Percentiles rank a stretch among this genome's conserved stretches.
phyloP scores from a whole-genome alignment of 1,140 invertebrate genomes.

The Caerostris darwini region DNA sequence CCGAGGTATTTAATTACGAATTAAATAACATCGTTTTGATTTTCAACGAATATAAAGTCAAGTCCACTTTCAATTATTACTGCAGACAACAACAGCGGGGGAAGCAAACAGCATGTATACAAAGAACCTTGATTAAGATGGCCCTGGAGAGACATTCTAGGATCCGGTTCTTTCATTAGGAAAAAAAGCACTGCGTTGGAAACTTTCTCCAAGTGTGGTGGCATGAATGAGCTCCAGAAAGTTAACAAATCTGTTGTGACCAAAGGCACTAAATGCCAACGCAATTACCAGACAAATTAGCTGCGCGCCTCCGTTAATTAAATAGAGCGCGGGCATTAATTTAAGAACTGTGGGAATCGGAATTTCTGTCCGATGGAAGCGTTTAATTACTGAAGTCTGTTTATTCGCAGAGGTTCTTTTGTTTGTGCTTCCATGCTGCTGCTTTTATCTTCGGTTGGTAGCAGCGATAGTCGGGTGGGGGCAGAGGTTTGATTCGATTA shows the following conservation, averaged over 20 bases:
- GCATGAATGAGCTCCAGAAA: constrained; percentile 9
- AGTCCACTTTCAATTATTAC: constrained; percentile 16
- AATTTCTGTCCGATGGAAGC: constrained; percentile 31
- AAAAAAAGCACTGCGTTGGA: not conserved
- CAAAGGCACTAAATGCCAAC: constrained; percentile 35
- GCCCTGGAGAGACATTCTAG: not conserved
- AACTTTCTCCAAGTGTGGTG: not conserved
- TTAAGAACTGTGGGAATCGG: constrained; percentile 25
- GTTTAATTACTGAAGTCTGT: constrained; percentile 3
- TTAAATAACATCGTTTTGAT: constrained; percentile 4
- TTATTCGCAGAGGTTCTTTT: not conserved
- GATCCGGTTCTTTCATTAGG: not conserved
- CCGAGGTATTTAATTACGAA: not conserved
- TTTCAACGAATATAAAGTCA: not conserved
- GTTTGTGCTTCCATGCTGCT: not conserved
- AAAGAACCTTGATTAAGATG: not conserved
- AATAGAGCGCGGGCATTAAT: constrained; percentile 25
- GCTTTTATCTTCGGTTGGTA: not conserved
- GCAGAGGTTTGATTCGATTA: not conserved
- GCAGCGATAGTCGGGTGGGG: not conserved
- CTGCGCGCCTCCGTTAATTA: constrained; percentile 4
- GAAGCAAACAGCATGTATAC: not conserved
- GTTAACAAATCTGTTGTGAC: constrained; percentile 42
- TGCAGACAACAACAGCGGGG: not conserved
- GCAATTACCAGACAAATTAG: constrained; percentile 36